Conservation (phyloP, 2,797 vertebrate genomes). For the Acanthurus lineatus region DNA sequence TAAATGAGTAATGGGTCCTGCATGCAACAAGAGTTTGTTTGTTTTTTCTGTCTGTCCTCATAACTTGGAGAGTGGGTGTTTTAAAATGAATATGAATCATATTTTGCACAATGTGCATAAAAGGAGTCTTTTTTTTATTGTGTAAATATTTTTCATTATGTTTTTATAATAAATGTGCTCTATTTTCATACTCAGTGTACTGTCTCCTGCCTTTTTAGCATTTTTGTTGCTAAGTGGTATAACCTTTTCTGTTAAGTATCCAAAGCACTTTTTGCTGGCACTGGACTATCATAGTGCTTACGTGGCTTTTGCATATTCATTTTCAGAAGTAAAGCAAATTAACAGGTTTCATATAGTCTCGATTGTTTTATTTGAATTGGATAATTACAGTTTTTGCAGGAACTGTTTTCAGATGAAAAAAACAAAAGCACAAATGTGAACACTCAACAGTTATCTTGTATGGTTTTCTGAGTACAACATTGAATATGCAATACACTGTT, state of each 20-base stretch:
- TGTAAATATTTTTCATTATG: neutral
- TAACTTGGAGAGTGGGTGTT: too few species aligned
- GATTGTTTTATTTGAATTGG: neutral
- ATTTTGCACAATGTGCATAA: neutral
- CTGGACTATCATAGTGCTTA: neutral
- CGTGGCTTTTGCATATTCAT: neutral
- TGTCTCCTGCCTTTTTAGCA: too few species aligned
- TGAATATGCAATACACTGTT: rapidly evolving
- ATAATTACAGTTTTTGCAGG: neutral
- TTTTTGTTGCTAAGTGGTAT: too few species aligned
- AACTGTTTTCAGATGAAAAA: neutral
- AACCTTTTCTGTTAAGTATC: too few species aligned
- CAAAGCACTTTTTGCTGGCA: too few species aligned
- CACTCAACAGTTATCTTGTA: neutral
- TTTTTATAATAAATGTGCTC: neutral
- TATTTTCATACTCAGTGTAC: too few species aligned
- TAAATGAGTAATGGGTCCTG: too few species aligned
- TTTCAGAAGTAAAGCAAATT: rapidly evolving
- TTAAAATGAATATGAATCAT: neutral
- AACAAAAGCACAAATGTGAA: constrained; percentile 7
- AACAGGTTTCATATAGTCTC: neutral
- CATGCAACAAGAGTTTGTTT: too few species aligned
- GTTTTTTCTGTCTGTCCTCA: neutral
- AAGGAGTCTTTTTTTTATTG: neutral
- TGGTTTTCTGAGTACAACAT: neutral